These are phyloP conservation scores for Rafetus swinhoei DNA, from an alignment of 2,113 vertebrate species.

Conservation along the genomic window DNA sequence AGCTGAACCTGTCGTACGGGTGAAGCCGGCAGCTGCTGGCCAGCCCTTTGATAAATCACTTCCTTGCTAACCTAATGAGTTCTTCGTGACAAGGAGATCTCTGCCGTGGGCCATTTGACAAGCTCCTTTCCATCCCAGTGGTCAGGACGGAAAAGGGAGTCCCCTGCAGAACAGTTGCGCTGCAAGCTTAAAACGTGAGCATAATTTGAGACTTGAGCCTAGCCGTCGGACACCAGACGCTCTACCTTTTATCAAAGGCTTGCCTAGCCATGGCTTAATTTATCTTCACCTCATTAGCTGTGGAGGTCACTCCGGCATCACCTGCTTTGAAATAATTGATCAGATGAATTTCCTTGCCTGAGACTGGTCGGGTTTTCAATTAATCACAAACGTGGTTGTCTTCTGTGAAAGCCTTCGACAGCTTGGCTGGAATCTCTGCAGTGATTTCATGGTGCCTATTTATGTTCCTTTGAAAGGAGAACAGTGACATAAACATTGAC, in stretches of 20 bases:
- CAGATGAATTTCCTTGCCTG: conserved; percentile 18
- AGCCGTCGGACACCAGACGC: conserved; percentile 16
- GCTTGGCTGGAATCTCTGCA: not conserved
- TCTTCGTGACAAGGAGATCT: conserved; percentile 63
- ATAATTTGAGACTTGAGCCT: conserved; percentile 41
- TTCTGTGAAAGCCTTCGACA: not conserved
- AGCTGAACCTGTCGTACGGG: conserved; percentile 36
- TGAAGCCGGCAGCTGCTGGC: conserved; percentile 34
- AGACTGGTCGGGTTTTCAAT: not conserved
- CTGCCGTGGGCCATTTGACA: conserved; percentile 55
- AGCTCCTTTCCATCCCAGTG: conserved; percentile 44
- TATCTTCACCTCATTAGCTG: conserved; percentile 59
- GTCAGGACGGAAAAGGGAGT: conserved; percentile 4
- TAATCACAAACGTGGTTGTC: not conserved
- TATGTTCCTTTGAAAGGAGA: not conserved
- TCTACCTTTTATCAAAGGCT: conserved; percentile 35
- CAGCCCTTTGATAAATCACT: conserved; percentile 70
- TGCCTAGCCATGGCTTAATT: conserved; percentile 25
- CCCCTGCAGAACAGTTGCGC: conserved; percentile 1
- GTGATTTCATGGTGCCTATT: not conserved
- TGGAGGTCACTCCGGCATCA: conserved; percentile 36
- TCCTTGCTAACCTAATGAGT: conserved; percentile 68
- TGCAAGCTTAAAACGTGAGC: conserved; percentile 41
- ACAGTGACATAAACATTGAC: not conserved
- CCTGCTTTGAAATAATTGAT: conserved; percentile 48